These are phyloP conservation scores for Drosophila pectinifera DNA, from an alignment of 1,140 invertebrate species.

Conservation along the genomic window DNA sequence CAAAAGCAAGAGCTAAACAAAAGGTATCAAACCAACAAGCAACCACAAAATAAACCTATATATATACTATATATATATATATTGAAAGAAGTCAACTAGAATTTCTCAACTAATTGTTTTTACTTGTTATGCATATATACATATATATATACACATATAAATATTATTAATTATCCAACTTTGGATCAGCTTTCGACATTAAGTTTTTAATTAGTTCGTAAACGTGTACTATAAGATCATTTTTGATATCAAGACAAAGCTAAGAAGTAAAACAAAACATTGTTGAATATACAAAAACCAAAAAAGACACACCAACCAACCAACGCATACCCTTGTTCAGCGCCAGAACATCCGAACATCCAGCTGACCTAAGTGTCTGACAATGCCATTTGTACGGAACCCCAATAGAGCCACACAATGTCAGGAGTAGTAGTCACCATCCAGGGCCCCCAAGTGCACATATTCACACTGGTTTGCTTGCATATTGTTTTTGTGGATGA, in stretches of 20 bases:
- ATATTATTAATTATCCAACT: constrained; percentile 40
- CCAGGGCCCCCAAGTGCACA: not conserved
- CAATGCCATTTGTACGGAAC: constrained; percentile 14
- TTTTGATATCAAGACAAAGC: constrained; percentile 60
- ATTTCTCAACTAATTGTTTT: constrained; percentile 46
- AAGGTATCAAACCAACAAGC: constrained; percentile 18
- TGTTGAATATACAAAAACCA: constrained; percentile 12
- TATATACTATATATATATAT: constrained; percentile 10
- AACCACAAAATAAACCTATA: constrained; percentile 6
- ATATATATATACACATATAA: constrained; percentile 40
- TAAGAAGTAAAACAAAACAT: constrained; percentile 12
- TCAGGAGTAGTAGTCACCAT: too few relatives aligned
- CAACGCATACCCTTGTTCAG: constrained; percentile 40
- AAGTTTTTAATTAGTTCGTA: constrained; percentile 75
- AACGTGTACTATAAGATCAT: constrained; percentile 55
- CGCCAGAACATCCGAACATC: constrained; percentile 23
- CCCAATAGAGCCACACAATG: not conserved
- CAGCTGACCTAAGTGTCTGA: constrained; percentile 21
- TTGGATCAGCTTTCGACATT: constrained; percentile 53
- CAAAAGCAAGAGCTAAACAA: not conserved
- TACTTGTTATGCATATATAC: constrained; percentile 34
- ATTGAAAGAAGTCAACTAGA: constrained; percentile 15
- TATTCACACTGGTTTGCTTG: not conserved
- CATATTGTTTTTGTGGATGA: constrained; percentile 3
- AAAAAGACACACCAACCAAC: constrained; percentile 9